These are phyloP conservation scores for Sanderia malayensis DNA, from an alignment of 30 jellyfish, hydroid and myxozoan genomes.

Conservation along the genomic window DNA sequence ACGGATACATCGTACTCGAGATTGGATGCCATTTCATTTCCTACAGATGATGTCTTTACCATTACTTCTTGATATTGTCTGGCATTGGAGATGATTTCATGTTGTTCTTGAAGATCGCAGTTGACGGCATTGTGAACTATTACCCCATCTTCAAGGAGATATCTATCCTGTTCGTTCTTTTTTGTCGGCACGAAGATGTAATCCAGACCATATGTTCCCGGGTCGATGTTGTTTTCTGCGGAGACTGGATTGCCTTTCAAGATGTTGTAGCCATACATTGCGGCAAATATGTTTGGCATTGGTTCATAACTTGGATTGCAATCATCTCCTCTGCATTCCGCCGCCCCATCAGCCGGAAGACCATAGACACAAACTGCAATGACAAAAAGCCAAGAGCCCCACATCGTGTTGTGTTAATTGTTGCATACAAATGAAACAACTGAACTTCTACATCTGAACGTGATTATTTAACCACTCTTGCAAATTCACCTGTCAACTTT, in stretches of 20 bases:
- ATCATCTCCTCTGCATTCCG: not conserved
- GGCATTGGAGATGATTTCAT: not conserved
- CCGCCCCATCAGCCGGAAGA: too few relatives aligned
- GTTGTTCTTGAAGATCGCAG: not conserved
- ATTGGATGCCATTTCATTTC: conserved; percentile 10
- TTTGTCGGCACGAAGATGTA: conserved; percentile 41
- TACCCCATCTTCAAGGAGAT: conserved; percentile 29
- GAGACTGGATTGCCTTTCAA: conserved; percentile 42
- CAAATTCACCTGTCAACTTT: too few relatives aligned
- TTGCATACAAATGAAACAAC: too few relatives aligned
- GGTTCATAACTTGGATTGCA: conserved; percentile 54
- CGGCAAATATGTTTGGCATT: conserved; percentile 31
- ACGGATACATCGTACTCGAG: conserved; percentile 24
- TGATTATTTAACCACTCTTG: too few relatives aligned
- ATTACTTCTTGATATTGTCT: conserved; percentile 5
- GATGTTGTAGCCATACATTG: conserved; percentile 54
- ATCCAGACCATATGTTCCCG: conserved; percentile 18
- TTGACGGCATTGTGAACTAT: not conserved
- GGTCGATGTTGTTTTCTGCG: conserved; percentile 5
- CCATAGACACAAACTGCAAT: too few relatives aligned
- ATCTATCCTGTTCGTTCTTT: conserved; percentile 14
- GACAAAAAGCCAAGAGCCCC: too few relatives aligned
- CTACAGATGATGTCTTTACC: not conserved
- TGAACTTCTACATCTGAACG: too few relatives aligned
- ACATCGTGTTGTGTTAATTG: too few relatives aligned